These are phyloP conservation scores for Polydesmus complanatus DNA, from an alignment of 2,888 invertebrate species.

Conservation along the genomic window DNA sequence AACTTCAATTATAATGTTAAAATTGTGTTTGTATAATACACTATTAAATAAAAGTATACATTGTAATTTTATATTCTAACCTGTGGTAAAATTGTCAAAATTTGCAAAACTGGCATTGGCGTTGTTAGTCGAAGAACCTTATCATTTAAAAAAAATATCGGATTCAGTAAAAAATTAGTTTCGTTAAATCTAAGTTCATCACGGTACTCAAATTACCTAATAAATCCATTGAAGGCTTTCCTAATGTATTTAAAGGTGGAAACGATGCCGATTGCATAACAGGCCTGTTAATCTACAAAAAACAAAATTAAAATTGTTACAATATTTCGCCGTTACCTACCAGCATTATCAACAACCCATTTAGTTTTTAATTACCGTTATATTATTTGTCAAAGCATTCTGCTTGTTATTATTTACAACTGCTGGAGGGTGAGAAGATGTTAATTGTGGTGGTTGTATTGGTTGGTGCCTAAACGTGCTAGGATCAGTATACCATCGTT, in stretches of 20 bases:
- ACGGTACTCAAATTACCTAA: constrained; percentile 31
- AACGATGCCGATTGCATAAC: constrained; percentile 13
- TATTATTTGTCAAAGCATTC: not conserved
- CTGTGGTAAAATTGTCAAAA: constrained; percentile 27
- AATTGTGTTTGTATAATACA: not conserved
- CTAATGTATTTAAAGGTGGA: constrained; percentile 2
- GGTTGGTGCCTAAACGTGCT: constrained; percentile 14
- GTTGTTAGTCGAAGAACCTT: constrained; percentile 12
- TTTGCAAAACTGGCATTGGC: constrained; percentile 31
- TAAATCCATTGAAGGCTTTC: constrained; percentile 24
- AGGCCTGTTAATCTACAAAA: constrained; percentile 6
- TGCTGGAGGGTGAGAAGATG: not conserved
- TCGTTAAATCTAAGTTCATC: no score
- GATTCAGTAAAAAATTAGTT: no score
- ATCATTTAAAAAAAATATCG: not conserved
- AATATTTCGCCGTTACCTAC: not conserved
- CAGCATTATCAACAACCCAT: constrained; percentile 3
- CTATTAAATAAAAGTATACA: not conserved
- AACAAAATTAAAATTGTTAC: not conserved
- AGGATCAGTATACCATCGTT: constrained; percentile 48
- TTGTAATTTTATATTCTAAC: not conserved
- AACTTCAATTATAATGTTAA: not conserved
- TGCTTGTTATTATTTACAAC: not conserved
- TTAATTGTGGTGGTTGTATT: not conserved
- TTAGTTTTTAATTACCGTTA: not conserved